A percentile compares a stretch with the other conserved stretches of the same genome.
These are phyloP conservation scores for Steinernema hermaphroditum DNA, from an alignment of 2,888 invertebrate genomes.

Conservation along the genomic window DNA sequence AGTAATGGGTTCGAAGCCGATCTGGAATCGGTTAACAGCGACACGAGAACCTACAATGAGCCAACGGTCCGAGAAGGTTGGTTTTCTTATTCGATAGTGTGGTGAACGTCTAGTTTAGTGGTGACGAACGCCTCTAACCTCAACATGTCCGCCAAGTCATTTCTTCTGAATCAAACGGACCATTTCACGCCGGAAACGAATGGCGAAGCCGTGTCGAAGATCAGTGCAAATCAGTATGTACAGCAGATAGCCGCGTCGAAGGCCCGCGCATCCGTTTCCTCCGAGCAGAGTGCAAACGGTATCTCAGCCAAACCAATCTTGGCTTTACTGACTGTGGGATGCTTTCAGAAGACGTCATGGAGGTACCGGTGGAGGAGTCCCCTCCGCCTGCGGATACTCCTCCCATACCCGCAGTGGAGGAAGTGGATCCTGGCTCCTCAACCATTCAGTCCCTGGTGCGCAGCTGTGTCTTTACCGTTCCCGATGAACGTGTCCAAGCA, in stretches of 20 bases:
- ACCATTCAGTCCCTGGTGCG: not conserved
- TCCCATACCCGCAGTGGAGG: too few relatives aligned
- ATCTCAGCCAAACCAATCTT: too few relatives aligned
- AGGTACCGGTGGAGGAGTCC: not conserved
- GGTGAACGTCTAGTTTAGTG: not conserved
- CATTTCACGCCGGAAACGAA: not conserved
- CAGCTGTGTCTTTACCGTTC: slow-evolving; percentile 1
- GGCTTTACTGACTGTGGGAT: too few relatives aligned
- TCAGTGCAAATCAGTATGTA: not conserved
- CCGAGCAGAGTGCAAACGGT: too few relatives aligned
- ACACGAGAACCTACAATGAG: not conserved
- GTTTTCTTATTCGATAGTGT: not conserved
- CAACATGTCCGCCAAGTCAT: not conserved
- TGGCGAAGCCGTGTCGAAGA: not conserved
- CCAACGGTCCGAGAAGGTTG: slow-evolving; percentile 3
- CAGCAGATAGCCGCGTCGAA: not conserved
- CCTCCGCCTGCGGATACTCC: not conserved
- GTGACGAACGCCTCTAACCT: not conserved
- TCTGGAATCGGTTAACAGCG: not conserved
- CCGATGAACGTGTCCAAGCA: not conserved
- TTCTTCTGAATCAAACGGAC: too few relatives aligned
- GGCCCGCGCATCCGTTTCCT: too few relatives aligned
- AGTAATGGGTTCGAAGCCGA: not conserved
- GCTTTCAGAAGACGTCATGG: not conserved
- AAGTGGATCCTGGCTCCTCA: too few relatives aligned